Evolutionary conservation across 2,113 vertebrate genomes (phyloP).

Genomic region (Ovis aries): ARS-UI_Ramb_v3.0 NC_056080.1:5688001-5688500

Average conservation of each 20-base stretch:
- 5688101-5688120: too few relatives aligned
- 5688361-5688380: neutral
- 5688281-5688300: neutral
- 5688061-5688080: accelerated
- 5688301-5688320: neutral
- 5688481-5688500: neutral
- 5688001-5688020: neutral
- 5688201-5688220: too few relatives aligned
- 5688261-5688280: neutral
- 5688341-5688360: neutral
- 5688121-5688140: too few relatives aligned
- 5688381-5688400: neutral
- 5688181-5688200: too few relatives aligned
- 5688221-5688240: too few relatives aligned
- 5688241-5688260: too few relatives aligned
- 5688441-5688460: neutral
- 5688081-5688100: accelerated
- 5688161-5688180: too few relatives aligned
- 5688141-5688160: too few relatives aligned
- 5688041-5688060: neutral
- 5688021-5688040: accelerated
- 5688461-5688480: neutral
- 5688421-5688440: neutral
- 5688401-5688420: neutral
- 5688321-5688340: neutral